Evolutionary conservation across 2,113 vertebrate species (phyloP).

Genomic region (Corvus moneduloides): DNA sequence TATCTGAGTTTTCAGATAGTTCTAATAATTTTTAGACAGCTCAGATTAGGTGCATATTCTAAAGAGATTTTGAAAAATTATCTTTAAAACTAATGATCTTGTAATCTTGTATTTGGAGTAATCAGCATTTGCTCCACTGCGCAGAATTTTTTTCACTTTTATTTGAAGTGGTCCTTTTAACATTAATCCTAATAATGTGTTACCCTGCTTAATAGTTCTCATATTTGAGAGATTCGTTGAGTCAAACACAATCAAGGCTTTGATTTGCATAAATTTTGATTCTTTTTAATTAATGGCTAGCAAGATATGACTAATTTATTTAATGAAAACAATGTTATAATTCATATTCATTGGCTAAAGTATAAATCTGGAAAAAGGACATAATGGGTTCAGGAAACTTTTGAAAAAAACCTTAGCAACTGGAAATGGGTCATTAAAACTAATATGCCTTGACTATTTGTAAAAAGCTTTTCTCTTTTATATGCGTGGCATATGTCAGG

Average conservation of each 20-base stretch:
- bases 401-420: not conserved
- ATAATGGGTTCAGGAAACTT: not conserved
- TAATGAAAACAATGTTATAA: not conserved
- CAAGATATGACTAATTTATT: not conserved
- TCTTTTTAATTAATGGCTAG: not conserved
- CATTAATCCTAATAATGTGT: not conserved
- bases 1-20: not conserved
- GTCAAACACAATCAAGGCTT: not conserved
- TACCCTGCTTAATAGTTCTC: not conserved
- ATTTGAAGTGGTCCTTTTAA: not conserved
- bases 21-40: not conserved
- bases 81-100: not conserved
- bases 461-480: not conserved
- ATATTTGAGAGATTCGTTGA: not conserved
- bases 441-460: not conserved
- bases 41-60: not conserved
- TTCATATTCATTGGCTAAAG: not conserved
- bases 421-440: not conserved
- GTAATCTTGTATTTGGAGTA: not conserved
- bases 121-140: not conserved
- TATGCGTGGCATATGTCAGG: not conserved
- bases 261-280: not conserved
- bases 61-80: not conserved
- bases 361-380: not conserved
- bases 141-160: not conserved